These are phyloP conservation scores for Himalopsyche anomala DNA, from an alignment of 2,888 invertebrate genomes.

Conservation along the genomic window DNA sequence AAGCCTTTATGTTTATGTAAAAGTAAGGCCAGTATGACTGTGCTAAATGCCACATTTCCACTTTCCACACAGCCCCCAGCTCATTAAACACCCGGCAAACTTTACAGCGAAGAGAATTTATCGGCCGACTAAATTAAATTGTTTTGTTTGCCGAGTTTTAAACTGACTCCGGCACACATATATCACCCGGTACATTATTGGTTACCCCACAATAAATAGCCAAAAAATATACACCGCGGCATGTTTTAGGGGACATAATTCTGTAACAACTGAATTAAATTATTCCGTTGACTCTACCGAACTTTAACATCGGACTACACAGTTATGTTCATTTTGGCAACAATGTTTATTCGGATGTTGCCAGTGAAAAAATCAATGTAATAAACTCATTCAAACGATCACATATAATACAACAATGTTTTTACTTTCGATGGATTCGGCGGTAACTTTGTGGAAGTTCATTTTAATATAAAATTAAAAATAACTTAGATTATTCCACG, in stretches of 20 bases:
- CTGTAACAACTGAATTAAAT: no score
- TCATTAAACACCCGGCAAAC: neutral
- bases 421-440: no score
- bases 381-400: no score
- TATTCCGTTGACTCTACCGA: no score
- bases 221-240: neutral
- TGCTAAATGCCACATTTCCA: constrained; percentile 4
- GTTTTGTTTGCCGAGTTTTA: constrained; percentile 35
- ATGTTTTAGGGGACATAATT: neutral
- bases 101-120: constrained; percentile 14
- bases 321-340: no score
- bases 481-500: no score
- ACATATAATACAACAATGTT: no score
- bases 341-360: no score
- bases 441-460: no score
- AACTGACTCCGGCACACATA: neutral
- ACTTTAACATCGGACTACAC: no score
- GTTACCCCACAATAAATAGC: neutral
- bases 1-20: constrained; percentile 8
- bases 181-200: neutral
- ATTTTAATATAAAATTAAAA: no score
- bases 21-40: constrained; percentile 1
- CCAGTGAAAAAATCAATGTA: no score
- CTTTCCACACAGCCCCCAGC: neutral
- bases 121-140: constrained; percentile 22